A percentile compares a stretch with the other conserved stretches of the same genome.
These are phyloP conservation scores for Pseudachorutes palmiensis DNA, from an alignment of 1,140 invertebrate genomes.

Conservation along the genomic window DNA sequence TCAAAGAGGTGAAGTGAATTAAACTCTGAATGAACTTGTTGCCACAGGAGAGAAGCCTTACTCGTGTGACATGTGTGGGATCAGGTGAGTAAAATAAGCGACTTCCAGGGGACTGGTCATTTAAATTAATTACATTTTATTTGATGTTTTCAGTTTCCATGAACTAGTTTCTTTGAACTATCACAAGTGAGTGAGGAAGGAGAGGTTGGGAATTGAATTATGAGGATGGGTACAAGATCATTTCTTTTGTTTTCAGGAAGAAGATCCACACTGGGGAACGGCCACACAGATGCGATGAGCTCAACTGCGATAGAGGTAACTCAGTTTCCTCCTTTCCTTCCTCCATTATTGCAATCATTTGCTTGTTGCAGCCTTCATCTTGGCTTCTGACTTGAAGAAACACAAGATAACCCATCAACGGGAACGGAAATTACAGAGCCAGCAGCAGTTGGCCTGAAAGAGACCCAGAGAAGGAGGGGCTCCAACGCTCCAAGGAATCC, in stretches of 20 bases:
- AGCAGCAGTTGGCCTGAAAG: no score
- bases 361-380: constrained; percentile 24
- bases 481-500: no score
- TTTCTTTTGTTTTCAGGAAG: constrained; percentile 26
- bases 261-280: constrained; percentile 37
- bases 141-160: constrained; percentile 30
- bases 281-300: constrained; percentile 33
- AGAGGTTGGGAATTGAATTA: not conserved
- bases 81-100: not conserved
- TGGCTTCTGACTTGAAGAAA: constrained; percentile 36
- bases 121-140: not conserved
- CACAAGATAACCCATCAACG: constrained; percentile 26
- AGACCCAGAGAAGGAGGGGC: no score
- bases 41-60: constrained; percentile 30
- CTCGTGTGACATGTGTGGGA: constrained; percentile 19
- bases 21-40: not conserved
- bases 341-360: not conserved
- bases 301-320: constrained; percentile 26
- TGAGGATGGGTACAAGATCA: constrained; percentile 2
- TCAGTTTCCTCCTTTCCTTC: not conserved
- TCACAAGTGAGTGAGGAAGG: constrained; percentile 23
- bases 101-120: not conserved
- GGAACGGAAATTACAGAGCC: no score
- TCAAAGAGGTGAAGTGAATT: not conserved
- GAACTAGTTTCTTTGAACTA: constrained; percentile 36